phyloP scores from a whole-genome alignment of 1,140 invertebrate genomes.

The Aphis craccivora region DNA sequence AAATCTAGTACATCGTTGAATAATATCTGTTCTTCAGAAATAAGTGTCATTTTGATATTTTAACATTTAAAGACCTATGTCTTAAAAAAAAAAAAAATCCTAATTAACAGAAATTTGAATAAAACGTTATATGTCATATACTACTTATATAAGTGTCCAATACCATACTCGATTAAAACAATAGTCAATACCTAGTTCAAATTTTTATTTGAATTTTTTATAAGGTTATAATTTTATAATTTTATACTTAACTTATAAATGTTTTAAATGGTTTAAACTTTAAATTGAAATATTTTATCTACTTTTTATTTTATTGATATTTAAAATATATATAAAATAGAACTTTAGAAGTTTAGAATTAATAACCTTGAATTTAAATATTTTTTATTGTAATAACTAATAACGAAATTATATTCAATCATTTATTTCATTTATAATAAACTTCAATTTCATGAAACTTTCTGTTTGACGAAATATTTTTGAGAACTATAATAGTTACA shows the following conservation, averaged over 20 bases:
- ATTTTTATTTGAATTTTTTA: too few relatives aligned
- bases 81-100: neutral
- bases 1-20: neutral
- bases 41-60: neutral
- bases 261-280: neutral
- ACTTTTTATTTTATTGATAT: neutral
- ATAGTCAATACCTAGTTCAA: too few relatives aligned
- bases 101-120: neutral
- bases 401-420: neutral
- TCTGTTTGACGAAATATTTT: neutral
- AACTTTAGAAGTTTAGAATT: neutral
- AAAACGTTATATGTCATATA: neutral
- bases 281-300: too few relatives aligned
- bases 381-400: neutral
- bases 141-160: neutral
- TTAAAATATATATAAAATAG: neutral
- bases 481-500: neutral
- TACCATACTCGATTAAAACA: neutral
- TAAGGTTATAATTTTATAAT: neutral
- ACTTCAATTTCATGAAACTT: neutral
- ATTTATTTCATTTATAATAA: neutral
- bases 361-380: neutral
- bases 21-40: neutral
- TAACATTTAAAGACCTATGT: neutral
- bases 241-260: neutral